Base-by-base conservation (phyloP, 2,888 invertebrate species). In the Heliconius cydno region DNA sequence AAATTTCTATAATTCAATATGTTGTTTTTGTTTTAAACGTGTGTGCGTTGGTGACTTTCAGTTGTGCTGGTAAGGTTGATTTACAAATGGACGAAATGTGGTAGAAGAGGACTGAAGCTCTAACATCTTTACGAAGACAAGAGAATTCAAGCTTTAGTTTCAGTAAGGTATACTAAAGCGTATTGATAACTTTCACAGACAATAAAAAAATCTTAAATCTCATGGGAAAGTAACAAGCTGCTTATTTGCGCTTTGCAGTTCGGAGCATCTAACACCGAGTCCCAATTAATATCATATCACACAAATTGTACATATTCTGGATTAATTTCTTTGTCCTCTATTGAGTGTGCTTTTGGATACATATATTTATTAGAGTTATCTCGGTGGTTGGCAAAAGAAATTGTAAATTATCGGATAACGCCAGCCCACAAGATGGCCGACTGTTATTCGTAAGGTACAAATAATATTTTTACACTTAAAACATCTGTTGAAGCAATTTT, bases 351-450 rank as follows among this genome's bases (percentile, higher is more conserved):
- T 81, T 87, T 84, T 81, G 87, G 86, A 89, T 86, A 84, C 83
- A 80, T 86, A 78, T 85, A 84, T 86, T 87, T 86, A 82, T 87
- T 86, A 87, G 82, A 87, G 87, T 86, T 86, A 87, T 88, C 88
- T 89, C 87, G 86, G 84, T 86, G 89, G 89, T 88, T 89, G 89
- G 89, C 86, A 83, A 85, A 90, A 90, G 84, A 90, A 89, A 87
- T 89, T 86, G 85, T 88, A 90, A 89, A 88, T 89, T 92, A 90
- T 94, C 94, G 93, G 91, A 93, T 93, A 94, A 94, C 94, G 94
- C 94, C 86, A 94, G 93, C 92, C 94, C 90, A 94, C 95, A 95
- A 95, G 92, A 95, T 95, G 95, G 95, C 95, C 94, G 95, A 93
- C 94, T 92, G 92, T 93, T 94, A 91, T 93, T 94, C 92, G 94